A percentile compares a stretch with the other conserved stretches of the same genome.
Evolutionary conservation across 2,888 invertebrate genomes (phyloP).

Genomic region (Lepidocyrtinus sp.): DNA sequence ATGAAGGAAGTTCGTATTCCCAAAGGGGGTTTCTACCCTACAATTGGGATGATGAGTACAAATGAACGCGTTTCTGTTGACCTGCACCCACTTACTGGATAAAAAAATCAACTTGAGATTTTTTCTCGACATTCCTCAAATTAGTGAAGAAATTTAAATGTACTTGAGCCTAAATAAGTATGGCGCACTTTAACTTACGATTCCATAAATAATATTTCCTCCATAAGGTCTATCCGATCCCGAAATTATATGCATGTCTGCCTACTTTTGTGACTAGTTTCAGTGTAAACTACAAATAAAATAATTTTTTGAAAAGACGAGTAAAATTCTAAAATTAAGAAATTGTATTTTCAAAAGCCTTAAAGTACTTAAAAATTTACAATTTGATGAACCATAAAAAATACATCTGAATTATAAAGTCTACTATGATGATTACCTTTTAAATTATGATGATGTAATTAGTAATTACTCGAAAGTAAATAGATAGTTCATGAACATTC

Average conservation of each 20-base stretch:
- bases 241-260: too few relatives aligned
- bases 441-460: background rate
- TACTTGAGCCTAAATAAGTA: background rate
- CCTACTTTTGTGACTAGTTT: too few relatives aligned
- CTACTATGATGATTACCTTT: background rate
- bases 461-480: background rate
- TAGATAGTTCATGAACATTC: too few relatives aligned
- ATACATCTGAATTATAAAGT: background rate
- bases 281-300: too few relatives aligned
- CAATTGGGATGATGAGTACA: constrained; percentile 75
- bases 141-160: background rate
- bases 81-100: constrained; percentile 75
- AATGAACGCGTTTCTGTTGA: constrained; percentile 75
- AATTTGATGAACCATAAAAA: background rate
- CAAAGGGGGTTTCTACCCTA: constrained; percentile 75
- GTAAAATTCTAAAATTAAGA: too few relatives aligned
- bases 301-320: too few relatives aligned
- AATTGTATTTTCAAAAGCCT: background rate
- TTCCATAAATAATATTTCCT: background rate
- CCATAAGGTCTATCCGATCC: background rate
- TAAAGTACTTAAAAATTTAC: background rate
- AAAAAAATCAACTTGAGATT: constrained; percentile 72
- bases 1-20: constrained; percentile 74
- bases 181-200: background rate
- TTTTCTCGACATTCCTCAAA: background rate